These are phyloP conservation scores for Biston betularia DNA, from an alignment of 2,888 invertebrate genomes.

Conservation along the genomic window DNA sequence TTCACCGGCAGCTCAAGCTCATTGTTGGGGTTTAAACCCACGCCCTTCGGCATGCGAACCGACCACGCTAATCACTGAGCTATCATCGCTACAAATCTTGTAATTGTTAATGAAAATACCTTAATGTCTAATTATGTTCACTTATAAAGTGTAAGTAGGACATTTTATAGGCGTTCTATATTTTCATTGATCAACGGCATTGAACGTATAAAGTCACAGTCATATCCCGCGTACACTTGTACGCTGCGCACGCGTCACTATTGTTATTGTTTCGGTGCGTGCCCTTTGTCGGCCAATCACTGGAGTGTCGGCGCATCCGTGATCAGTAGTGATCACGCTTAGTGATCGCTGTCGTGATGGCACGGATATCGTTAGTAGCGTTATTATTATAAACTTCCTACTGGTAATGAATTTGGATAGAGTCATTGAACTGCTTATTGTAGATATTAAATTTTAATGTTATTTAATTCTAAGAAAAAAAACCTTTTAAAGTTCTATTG, in stretches of 20 bases:
- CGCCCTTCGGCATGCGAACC: too few species aligned
- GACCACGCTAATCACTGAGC: too few species aligned
- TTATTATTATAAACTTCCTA: slow-evolving; percentile 42
- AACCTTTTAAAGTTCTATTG: too few species aligned
- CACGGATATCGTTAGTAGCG: slow-evolving; percentile 63
- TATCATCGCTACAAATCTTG: too few species aligned
- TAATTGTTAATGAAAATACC: too few species aligned
- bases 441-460: background rate
- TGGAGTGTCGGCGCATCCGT: slow-evolving; percentile 61
- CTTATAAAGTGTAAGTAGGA: too few species aligned
- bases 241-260: slow-evolving; percentile 73
- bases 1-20: too few species aligned
- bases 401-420: slow-evolving; percentile 10
- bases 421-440: slow-evolving; percentile 17
- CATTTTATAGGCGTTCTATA: too few species aligned
- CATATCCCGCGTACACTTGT: slow-evolving; percentile 6
- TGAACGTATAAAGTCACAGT: background rate
- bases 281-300: slow-evolving; percentile 67
- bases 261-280: slow-evolving; percentile 77
- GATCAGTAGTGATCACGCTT: slow-evolving; percentile 47
- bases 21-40: too few species aligned
- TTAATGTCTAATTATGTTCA: too few species aligned
- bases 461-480: background rate
- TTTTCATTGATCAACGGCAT: background rate
- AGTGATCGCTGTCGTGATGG: slow-evolving; percentile 42